Evolutionary conservation across 2,113 vertebrate genomes (phyloP), one percentile per base, ranked within the genome.

Genomic region (Rhinolophus sinicus): DNA sequence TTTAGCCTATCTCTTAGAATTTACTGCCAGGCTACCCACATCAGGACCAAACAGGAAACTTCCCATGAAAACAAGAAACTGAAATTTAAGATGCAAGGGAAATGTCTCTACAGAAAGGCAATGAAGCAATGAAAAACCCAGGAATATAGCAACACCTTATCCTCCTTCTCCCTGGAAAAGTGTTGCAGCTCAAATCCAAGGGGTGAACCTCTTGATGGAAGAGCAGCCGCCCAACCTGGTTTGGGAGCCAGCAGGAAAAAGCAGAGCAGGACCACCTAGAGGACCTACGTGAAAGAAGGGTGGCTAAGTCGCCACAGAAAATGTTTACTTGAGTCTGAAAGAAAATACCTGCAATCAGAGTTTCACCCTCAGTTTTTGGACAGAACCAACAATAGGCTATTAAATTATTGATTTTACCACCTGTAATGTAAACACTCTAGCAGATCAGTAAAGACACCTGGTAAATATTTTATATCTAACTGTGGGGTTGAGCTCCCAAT

Each of bases 61-160:
- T 87, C 38, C 35, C 24, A 47, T 5, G 35, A 54, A 95, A 95
- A 77, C 64, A 82, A 97, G 85, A 90, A 77, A 93, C 87, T 96
- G 22, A 77, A 22, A 35, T 65, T 85, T 5, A 88, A 87, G 73
- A 26, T 28, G 11, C 44, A 50, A 93, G 73, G 18, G 60, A 95
- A 76, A 72, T 50, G 33, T 56, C 22, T 64, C 44, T 47, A 38
- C 35, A 90, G 56, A 77, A 70, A 90, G 58, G 30, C 14, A 83
- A 86, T 2, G 6, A 70, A 86, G 40, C 22, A 85, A 40, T 3
- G 21, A 77, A 80, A 54, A 58, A 62, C 6, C 30, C 67, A 81
- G 52, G 65, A 76, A 94, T 77, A 80, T 2, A 76, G 58, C 60
- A 65, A 0, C 0, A 44, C 5, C 5, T 19, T 56, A 40, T 21